Conservation (phyloP, 2,888 invertebrate species). For the Abscondita cerata region DNA sequence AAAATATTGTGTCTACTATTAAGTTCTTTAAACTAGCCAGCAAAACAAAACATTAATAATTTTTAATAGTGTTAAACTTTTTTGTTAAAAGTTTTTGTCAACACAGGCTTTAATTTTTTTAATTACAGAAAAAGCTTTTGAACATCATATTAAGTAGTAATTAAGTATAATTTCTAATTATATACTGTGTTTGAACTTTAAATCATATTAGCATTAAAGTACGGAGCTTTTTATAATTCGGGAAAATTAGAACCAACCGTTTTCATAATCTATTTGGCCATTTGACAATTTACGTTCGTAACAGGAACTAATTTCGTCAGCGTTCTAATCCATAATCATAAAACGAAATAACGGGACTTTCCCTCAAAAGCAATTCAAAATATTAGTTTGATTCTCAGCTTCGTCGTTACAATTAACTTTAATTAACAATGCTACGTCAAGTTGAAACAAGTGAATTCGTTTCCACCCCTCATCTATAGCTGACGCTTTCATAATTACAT, state of each 20-base stretch:
- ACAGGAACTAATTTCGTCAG: constrained; percentile 27
- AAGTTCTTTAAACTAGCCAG: too few species aligned
- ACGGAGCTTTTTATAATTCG: too few species aligned
- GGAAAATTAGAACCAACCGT: background rate
- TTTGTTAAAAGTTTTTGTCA: too few species aligned
- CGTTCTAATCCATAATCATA: constrained; percentile 33
- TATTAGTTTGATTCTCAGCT: constrained; percentile 43
- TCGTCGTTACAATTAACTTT: constrained; percentile 48
- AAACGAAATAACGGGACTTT: constrained; percentile 31
- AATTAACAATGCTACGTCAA: constrained; percentile 46
- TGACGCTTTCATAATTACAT: constrained; percentile 37
- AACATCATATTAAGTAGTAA: too few species aligned
- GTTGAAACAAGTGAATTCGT: constrained; percentile 44
- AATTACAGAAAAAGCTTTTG: too few species aligned
- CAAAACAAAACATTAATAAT: too few species aligned
- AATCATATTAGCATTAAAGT: too few species aligned
- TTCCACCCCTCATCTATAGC: constrained; percentile 35
- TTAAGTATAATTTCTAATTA: too few species aligned
- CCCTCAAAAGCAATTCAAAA: constrained; percentile 39
- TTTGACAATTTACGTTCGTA: constrained; percentile 30
- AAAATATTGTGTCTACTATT: too few species aligned
- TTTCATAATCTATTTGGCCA: constrained; percentile 31
- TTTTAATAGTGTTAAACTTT: too few species aligned
- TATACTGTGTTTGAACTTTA: too few species aligned
- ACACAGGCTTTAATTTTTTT: too few species aligned